Evolutionary conservation across 2,113 vertebrate species (phyloP), one percentile per base, ranked within the genome.

Genomic region (Trichechus manatus): DNA sequence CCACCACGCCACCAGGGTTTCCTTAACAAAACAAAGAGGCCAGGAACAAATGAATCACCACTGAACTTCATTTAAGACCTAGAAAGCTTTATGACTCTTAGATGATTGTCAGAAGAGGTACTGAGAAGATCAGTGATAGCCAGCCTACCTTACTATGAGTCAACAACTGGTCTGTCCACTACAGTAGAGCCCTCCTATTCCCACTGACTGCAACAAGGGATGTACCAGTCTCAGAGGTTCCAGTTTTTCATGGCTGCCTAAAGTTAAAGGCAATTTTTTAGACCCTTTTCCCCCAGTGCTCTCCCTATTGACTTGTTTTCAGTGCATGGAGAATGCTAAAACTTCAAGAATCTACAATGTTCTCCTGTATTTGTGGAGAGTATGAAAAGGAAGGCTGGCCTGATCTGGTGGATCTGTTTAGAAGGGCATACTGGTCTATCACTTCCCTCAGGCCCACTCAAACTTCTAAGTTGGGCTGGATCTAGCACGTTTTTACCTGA

Each of bases 261-360:
- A 92, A 83, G 22, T 36, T 27, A 93, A 85, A 80, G 27, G 50
- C 25, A 83, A 83, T 33, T 47, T 47, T 91, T 59, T 66, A 87
- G 17, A 50, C 9, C 6, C 19, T 33, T 64, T 88, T 53, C 44
- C 39, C 70, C 50, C 33, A 94, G 63, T 50, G 1, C 5, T 64
- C 50, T 77, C 39, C 78, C 72, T 82, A 68, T 82, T 91, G 39
- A 80, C 74, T 79, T 47, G 29, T 89, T 93, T 96, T 31, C 25
- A 77, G 13, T 44, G 39, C 17, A 92, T 33, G 29, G 20, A 87
- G 20, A 88, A 91, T 59, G 14, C 33, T 8, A 9, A 75, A 89
- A 94, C 9, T 23, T 97, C 14, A 74, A 94, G 79, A 63, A 64
- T 72, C 42, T 86, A 14, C 29, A 93, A 29, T 66, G 9, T 17